These are phyloP conservation scores for Atlantisia rogersi DNA, from an alignment of 2,113 vertebrate species.

Conservation along the genomic window DNA sequence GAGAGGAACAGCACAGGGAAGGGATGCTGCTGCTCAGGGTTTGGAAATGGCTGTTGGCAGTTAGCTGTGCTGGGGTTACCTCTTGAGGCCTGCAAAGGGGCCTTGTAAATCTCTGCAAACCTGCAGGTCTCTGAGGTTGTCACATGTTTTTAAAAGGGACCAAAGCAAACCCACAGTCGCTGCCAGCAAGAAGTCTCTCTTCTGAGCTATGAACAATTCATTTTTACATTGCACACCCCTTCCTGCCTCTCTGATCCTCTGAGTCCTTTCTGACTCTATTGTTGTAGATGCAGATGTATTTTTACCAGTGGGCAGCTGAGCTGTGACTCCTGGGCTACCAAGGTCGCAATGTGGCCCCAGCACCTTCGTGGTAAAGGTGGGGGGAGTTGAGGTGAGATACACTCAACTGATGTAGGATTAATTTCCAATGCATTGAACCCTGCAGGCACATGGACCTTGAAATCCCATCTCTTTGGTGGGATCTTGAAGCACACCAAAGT, in stretches of 20 bases:
- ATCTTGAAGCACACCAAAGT: not conserved
- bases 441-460: not conserved
- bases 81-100: not conserved
- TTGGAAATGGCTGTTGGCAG: not conserved
- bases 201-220: not conserved
- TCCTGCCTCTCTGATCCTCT: not conserved
- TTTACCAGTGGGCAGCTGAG: not conserved
- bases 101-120: not conserved
- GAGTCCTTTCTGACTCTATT: not conserved
- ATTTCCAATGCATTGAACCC: not conserved
- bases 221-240: not conserved
- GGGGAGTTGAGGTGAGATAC: not conserved
- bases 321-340: not conserved
- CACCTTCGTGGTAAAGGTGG: not conserved
- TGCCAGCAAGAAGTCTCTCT: not conserved
- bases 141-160: accelerated
- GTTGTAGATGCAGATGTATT: not conserved
- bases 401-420: not conserved
- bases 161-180: not conserved
- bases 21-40: not conserved
- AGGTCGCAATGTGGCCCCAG: accelerated
- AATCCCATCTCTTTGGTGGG: not conserved
- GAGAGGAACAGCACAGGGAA: not conserved
- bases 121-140: not conserved
- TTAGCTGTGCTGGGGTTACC: not conserved